Evolutionary conservation across 2,113 vertebrate genomes (phyloP).

Genomic region (Dolichotis patagonum): DNA sequence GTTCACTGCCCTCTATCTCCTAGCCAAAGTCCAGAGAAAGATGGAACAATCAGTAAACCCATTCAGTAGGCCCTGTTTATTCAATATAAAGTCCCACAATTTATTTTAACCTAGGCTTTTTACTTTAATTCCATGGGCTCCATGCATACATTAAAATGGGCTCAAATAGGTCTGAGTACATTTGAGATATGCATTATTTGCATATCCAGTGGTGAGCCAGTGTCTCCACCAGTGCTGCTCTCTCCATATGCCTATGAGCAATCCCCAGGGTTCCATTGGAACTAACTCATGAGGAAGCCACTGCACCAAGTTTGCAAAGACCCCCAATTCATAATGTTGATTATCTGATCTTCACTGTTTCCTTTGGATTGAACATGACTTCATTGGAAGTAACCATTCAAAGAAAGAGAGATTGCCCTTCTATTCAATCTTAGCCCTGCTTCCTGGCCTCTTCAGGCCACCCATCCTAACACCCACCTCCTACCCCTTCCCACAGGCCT

Average conservation of each 20-base stretch:
- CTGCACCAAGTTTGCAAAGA: not conserved
- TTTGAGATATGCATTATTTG: not conserved
- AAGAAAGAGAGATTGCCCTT: not conserved
- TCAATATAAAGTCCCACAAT: conserved; percentile 37
- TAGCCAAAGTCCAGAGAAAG: conserved; percentile 29
- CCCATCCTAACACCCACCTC: not conserved
- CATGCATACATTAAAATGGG: not conserved
- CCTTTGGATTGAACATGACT: not conserved
- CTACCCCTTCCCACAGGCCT: not conserved
- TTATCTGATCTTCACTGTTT: conserved; percentile 19
- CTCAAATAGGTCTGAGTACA: not conserved
- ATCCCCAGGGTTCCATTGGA: not conserved
- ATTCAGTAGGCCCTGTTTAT: conserved; percentile 45
- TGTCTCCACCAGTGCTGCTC: not conserved
- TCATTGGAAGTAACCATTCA: not conserved
- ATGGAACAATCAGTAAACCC: not conserved
- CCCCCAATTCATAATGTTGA: not conserved
- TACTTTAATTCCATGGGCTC: not conserved
- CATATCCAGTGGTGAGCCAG: not conserved
- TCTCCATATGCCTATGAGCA: not conserved
- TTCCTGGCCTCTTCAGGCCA: not conserved
- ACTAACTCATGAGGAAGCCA: not conserved
- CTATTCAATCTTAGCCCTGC: not conserved
- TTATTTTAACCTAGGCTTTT: conserved; percentile 43
- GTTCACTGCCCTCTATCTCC: not conserved